phyloP scores from a whole-genome alignment of 2,113 vertebrate species.

The Rhagologus leucostigma region DNA sequence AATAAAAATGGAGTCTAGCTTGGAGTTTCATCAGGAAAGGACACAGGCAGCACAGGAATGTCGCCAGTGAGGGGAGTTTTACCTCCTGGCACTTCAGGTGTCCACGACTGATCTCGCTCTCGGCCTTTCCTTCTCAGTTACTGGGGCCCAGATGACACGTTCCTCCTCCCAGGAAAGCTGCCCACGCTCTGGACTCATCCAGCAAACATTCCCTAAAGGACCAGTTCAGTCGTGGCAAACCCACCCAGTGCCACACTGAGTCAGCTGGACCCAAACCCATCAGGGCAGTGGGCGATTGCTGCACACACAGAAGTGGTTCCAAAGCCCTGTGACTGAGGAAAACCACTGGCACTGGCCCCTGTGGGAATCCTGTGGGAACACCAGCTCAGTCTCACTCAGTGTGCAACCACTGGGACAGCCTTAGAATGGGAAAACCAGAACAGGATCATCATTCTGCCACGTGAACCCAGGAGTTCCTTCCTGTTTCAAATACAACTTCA shows the following conservation, averaged over 20 bases:
- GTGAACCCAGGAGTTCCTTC: not conserved
- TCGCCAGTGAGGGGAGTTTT: not conserved
- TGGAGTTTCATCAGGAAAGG: not conserved
- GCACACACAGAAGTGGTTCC: not conserved
- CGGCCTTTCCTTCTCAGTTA: not conserved
- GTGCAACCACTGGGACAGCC: not conserved
- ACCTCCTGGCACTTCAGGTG: not conserved
- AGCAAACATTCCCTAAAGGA: not conserved
- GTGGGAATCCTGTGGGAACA: not conserved
- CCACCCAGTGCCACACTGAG: not conserved
- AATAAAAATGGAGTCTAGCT: not conserved
- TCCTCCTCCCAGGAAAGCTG: not conserved
- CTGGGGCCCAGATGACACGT: not conserved
- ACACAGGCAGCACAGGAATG: not conserved
- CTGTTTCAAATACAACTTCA: not conserved
- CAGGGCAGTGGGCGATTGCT: not conserved
- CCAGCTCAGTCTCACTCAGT: not conserved
- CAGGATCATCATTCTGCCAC: not conserved
- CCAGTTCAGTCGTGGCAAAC: not conserved
- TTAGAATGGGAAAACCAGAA: not conserved
- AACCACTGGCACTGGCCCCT: not conserved
- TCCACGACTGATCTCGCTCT: accelerated
- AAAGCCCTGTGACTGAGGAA: not conserved
- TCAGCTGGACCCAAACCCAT: not conserved
- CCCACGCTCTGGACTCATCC: not conserved